A percentile compares a stretch with the other conserved stretches of the same genome.
phyloP scores from a whole-genome alignment of 2,888 invertebrate species.

The Anodontia alba region DNA sequence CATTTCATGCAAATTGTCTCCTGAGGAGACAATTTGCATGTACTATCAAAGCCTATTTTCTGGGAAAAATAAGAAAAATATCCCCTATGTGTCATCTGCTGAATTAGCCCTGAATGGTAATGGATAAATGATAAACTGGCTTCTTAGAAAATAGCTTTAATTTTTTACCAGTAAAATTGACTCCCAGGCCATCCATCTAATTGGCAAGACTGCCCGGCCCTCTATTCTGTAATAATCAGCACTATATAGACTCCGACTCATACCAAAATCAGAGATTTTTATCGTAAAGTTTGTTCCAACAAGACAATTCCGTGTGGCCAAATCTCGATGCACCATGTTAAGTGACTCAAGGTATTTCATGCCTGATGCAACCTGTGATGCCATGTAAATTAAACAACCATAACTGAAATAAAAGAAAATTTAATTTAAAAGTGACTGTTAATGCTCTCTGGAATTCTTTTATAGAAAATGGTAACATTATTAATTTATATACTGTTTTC shows the following conservation, averaged over 20 bases:
- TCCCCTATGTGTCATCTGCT: no score
- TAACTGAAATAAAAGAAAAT: conserved; percentile 88
- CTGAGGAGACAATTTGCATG: no score
- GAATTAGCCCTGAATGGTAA: no score
- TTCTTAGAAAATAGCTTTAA: no score
- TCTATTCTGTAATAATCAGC: conserved; percentile 94
- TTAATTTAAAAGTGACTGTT: no score
- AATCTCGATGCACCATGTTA: conserved; percentile 95
- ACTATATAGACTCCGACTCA: conserved; percentile 84
- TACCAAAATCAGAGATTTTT: conserved; percentile 85
- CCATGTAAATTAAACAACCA: conserved; percentile 92
- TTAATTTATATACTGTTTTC: no score
- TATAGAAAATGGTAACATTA: no score
- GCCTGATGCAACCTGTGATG: conserved; percentile 94
- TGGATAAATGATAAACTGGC: no score
- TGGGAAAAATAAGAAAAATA: no score
- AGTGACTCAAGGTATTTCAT: conserved; percentile 95
- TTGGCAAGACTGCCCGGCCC: conserved; percentile 91
- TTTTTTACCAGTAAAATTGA: conserved; percentile 87
- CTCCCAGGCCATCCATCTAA: conserved; percentile 97
- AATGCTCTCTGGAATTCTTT: not conserved
- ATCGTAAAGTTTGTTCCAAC: conserved; percentile 92
- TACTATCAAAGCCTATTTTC: no score
- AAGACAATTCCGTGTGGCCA: conserved; percentile 94
- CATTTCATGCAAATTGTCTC: no score